Conservation (phyloP, 1,140 invertebrate species). For the Drosophila burlai region DNA sequence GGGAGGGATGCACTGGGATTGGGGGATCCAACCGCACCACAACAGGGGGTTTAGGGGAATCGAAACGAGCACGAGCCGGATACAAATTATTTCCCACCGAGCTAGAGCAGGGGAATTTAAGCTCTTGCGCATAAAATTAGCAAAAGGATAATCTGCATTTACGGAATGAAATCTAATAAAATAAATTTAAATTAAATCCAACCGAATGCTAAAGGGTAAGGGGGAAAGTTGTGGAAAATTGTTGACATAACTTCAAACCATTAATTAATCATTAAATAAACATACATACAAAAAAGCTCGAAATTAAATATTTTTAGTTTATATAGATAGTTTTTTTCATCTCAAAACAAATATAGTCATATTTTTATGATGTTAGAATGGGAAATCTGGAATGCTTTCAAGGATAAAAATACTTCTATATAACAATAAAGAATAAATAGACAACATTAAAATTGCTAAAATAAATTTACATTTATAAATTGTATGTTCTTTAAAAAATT, state of each 20-base stretch:
- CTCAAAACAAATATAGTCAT: background rate
- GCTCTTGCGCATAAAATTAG: slow-evolving; percentile 6
- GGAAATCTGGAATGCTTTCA: no score
- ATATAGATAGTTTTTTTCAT: background rate
- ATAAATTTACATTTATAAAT: no score
- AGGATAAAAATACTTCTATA: no score
- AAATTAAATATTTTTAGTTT: no score
- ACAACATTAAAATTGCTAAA: no score
- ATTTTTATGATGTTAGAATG: no score
- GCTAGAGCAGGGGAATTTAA: background rate
- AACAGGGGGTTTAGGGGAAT: slow-evolving; percentile 17
- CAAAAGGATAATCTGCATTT: slow-evolving; percentile 2
- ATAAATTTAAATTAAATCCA: background rate
- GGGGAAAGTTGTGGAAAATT: no score
- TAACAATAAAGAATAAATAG: no score
- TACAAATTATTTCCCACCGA: slow-evolving; percentile 31
- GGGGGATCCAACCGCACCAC: slow-evolving; percentile 17
- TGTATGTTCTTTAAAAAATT: no score
- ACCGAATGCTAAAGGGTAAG: background rate
- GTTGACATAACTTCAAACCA: background rate
- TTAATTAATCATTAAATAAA: background rate
- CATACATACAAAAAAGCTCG: rapidly evolving
- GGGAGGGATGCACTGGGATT: background rate
- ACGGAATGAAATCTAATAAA: background rate
- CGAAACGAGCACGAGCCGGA: slow-evolving; percentile 4